A percentile compares a stretch with the other conserved stretches of the same genome.
Evolutionary conservation across 2,113 vertebrate genomes (phyloP).

Genomic region (Halichoerus grypus): DNA sequence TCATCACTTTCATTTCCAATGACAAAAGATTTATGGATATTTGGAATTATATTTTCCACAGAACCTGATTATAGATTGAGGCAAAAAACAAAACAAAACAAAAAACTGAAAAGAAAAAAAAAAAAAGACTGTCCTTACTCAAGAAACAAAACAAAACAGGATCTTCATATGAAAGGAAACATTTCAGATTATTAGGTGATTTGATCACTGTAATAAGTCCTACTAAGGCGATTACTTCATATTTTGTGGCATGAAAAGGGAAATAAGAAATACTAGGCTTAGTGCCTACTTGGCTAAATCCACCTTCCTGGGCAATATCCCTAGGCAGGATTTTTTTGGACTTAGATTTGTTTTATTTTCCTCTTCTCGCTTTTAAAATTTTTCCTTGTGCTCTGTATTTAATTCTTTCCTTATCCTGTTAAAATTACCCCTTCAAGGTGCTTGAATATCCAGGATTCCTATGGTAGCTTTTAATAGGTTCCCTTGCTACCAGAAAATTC

Average conservation of each 20-base stretch:
- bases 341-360: slow-evolving; percentile 54
- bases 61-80: background rate
- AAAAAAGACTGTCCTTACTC: background rate
- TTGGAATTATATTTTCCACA: background rate
- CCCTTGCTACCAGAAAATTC: slow-evolving; percentile 4
- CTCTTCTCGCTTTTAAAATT: slow-evolving; percentile 43
- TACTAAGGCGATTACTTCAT: slow-evolving; percentile 45
- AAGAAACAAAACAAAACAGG: slow-evolving; percentile 47
- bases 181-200: slow-evolving; percentile 20
- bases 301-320: slow-evolving; percentile 23
- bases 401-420: slow-evolving; percentile 38
- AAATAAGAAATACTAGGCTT: slow-evolving; percentile 61
- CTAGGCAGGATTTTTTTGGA: background rate
- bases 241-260: background rate
- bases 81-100: background rate
- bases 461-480: background rate
- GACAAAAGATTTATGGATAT: background rate
- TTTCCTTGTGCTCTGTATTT: slow-evolving; percentile 40
- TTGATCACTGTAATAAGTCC: background rate
- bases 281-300: slow-evolving; percentile 52
- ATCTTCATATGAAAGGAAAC: background rate
- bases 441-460: background rate
- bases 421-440: slow-evolving; percentile 14
- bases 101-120: background rate
- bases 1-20: background rate